A percentile compares a stretch with the other conserved stretches of the same genome.
These are phyloP conservation scores for Calliopum simillimum DNA, from an alignment of 2,888 invertebrate genomes.

Conservation along the genomic window DNA sequence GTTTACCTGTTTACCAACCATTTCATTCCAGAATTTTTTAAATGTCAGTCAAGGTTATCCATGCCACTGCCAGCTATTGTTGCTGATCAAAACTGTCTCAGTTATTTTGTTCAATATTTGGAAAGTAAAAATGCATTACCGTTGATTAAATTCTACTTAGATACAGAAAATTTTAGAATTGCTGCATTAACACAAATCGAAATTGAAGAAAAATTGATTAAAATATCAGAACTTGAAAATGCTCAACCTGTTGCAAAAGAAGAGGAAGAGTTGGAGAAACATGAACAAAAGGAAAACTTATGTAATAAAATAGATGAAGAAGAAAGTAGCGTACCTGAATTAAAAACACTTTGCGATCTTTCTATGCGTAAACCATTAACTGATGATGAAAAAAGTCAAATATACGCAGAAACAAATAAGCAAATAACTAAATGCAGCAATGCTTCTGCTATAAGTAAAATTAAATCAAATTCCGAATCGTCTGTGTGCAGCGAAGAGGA, in stretches of 20 bases:
- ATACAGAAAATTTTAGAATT: conserved; percentile 76
- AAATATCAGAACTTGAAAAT: conserved; percentile 15
- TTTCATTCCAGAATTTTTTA: conserved; percentile 55
- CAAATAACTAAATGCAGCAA: conserved; percentile 48
- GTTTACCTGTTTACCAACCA: not conserved
- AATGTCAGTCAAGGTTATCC: conserved; percentile 72
- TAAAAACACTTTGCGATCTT: conserved; percentile 63
- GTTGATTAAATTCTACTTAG: conserved; percentile 81
- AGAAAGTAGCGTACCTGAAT: conserved; percentile 62
- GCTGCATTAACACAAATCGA: conserved; percentile 60
- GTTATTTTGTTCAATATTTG: conserved; percentile 88
- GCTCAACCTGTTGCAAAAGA: not conserved
- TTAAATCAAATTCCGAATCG: conserved; percentile 43
- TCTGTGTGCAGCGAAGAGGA: conserved; percentile 42
- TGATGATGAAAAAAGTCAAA: conserved; percentile 66
- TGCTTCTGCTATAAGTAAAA: conserved; percentile 32
- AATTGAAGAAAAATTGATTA: conserved; percentile 40
- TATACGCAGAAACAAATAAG: conserved; percentile 64
- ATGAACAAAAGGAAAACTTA: conserved; percentile 38
- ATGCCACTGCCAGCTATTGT: conserved; percentile 82
- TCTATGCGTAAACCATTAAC: conserved; percentile 66
- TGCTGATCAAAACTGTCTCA: conserved; percentile 81
- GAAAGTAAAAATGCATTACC: conserved; percentile 77
- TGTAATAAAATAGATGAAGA: conserved; percentile 38
- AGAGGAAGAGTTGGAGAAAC: conserved; percentile 17